Evolutionary conservation across 2,888 invertebrate species (phyloP).

Genomic region (Lithophane leautieri): DNA sequence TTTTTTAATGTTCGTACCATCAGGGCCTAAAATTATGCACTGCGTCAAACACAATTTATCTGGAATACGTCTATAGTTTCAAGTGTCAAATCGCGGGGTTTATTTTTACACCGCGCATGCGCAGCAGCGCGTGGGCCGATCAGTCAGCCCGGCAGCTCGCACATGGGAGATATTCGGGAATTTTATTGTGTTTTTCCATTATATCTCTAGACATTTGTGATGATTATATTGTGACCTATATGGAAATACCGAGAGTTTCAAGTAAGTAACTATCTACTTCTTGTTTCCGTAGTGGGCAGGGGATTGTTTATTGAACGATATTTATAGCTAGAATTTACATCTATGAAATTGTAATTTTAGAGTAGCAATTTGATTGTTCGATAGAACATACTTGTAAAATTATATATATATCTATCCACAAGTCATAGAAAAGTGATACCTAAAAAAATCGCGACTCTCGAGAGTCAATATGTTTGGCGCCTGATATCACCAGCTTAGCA

Average conservation of each 20-base stretch:
- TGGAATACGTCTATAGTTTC: slow-evolving; percentile 64
- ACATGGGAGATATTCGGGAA: slow-evolving; percentile 45
- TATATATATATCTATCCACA: not conserved
- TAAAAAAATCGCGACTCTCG: not conserved
- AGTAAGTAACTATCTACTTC: slow-evolving; percentile 31
- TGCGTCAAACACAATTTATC: slow-evolving; percentile 11
- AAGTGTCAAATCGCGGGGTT: slow-evolving; percentile 60
- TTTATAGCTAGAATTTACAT: slow-evolving; percentile 19
- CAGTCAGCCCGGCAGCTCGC: slow-evolving; percentile 57
- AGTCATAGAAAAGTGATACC: too few species aligned
- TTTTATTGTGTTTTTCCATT: slow-evolving; percentile 11
- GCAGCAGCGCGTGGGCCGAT: slow-evolving; percentile 63
- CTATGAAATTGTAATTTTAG: not conserved
- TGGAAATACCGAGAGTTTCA: slow-evolving; percentile 6
- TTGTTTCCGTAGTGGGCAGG: not conserved
- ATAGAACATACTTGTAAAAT: not conserved
- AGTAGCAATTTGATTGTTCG: not conserved
- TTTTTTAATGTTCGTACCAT: not conserved
- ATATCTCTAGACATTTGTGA: not conserved
- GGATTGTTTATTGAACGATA: slow-evolving; percentile 9
- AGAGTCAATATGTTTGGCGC: not conserved
- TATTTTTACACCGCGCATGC: slow-evolving; percentile 73
- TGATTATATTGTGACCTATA: slow-evolving; percentile 10
- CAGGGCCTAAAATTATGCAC: not conserved
- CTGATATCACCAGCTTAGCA: slow-evolving; percentile 28